phyloP scores from a whole-genome alignment of 2,113 vertebrate genomes.

The Ceyx cyanopectus region DNA sequence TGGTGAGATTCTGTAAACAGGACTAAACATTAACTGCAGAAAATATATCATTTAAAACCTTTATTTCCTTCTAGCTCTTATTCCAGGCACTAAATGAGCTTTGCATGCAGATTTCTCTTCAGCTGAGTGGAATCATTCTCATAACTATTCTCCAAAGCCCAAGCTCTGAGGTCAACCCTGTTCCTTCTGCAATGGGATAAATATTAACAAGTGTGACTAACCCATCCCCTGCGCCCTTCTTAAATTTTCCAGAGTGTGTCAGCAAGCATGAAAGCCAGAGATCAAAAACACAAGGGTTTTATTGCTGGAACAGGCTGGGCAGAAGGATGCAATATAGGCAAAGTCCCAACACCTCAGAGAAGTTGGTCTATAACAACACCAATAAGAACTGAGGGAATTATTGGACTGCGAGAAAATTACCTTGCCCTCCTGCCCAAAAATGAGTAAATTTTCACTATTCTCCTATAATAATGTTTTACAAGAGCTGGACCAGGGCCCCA shows the following conservation, averaged over 20 bases:
- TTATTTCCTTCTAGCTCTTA: conserved; percentile 67
- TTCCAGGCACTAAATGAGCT: conserved; percentile 52
- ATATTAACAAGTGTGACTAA: conserved; percentile 76
- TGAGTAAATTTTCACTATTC: background rate
- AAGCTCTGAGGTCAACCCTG: conserved; percentile 60
- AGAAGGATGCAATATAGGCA: background rate
- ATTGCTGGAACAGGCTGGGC: conserved; percentile 48
- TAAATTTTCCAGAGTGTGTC: conserved; percentile 67
- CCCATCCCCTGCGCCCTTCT: conserved; percentile 60
- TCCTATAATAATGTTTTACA: background rate
- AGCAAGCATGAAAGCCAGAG: conserved; percentile 52
- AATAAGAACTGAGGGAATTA: background rate
- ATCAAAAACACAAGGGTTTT: conserved; percentile 35
- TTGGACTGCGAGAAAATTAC: background rate
- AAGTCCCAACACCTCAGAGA: background rate
- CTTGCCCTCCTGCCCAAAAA: conserved; percentile 22
- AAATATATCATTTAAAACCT: conserved; percentile 68
- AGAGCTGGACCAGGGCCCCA: background rate
- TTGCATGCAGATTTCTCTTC: conserved; percentile 67
- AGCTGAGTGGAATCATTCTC: conserved; percentile 54
- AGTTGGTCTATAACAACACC: conserved; percentile 3
- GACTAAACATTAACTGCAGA: conserved; percentile 48
- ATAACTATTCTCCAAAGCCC: conserved; percentile 64
- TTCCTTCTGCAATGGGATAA: conserved; percentile 56
- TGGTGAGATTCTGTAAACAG: conserved; percentile 65